Conservation (phyloP, 2,797 vertebrate species). For the Anguilla marmorata region DNA sequence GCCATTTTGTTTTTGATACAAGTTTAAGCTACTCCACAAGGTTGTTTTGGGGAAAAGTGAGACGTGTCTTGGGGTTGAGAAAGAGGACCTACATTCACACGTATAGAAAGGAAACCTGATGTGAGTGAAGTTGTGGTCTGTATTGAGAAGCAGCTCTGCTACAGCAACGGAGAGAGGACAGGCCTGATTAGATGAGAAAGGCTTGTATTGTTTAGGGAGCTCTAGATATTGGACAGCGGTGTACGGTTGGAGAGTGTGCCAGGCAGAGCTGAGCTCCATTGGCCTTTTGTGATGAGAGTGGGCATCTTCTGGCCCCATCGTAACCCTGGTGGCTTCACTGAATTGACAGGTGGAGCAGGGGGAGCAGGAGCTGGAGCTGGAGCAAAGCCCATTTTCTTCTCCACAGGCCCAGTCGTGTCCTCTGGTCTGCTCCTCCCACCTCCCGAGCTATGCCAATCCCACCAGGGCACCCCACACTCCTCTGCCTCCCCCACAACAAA, state of each 20-base stretch:
- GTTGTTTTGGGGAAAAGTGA: not conserved
- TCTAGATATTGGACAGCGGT: not conserved
- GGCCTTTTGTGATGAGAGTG: not conserved
- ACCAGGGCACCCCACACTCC: no score
- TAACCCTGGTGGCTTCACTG: constrained; percentile 28
- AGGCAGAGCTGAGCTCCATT: constrained; percentile 1
- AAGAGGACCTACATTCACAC: not conserved
- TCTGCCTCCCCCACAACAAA: not conserved
- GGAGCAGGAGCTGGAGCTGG: constrained; percentile 12
- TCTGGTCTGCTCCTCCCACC: not conserved
- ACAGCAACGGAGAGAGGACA: constrained; percentile 15
- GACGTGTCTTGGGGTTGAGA: not conserved
- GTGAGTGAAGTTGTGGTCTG: not conserved
- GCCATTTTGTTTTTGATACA: not conserved
- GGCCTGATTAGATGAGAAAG: not conserved
- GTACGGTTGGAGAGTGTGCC: not conserved
- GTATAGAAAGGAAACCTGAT: not conserved
- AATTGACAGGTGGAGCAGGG: constrained; percentile 35
- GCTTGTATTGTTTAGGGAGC: not conserved
- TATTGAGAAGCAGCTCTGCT: not conserved
- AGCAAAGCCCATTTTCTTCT: constrained; percentile 4
- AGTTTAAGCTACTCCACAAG: not conserved
- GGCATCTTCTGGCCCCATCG: not conserved
- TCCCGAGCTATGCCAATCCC: not conserved
- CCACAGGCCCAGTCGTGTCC: not conserved